A percentile compares a stretch with the other conserved stretches of the same genome.
Conservation (phyloP, 1,140 invertebrate species). For the Zaprionus camerounensis region DNA sequence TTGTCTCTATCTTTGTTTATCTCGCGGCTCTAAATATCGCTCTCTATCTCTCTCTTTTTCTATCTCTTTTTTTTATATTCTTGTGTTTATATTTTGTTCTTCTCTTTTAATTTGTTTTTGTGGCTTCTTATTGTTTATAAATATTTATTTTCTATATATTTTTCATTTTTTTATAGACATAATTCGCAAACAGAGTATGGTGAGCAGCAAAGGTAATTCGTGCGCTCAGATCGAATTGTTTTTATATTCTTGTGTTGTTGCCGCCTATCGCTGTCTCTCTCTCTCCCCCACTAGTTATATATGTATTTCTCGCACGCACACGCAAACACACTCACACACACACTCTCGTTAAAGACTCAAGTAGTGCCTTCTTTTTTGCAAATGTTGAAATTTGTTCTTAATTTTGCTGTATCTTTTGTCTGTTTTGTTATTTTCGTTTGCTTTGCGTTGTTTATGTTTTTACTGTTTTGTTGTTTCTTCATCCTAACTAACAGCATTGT, state of each 20-base stretch:
- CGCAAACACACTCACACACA: not conserved
- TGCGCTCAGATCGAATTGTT: slow-evolving; percentile 36
- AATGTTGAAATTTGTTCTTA: slow-evolving; percentile 9
- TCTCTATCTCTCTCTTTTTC: slow-evolving; percentile 12
- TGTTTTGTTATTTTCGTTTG: not conserved
- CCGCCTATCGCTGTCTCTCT: slow-evolving; percentile 2
- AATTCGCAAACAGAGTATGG: slow-evolving; percentile 84
- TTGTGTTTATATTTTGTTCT: slow-evolving; percentile 23
- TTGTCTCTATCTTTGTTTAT: not conserved
- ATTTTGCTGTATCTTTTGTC: not conserved
- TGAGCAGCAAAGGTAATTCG: slow-evolving; percentile 75
- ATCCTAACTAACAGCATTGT: not conserved
- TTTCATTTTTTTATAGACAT: slow-evolving; percentile 83
- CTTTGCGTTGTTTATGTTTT: slow-evolving; percentile 14
- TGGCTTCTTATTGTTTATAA: slow-evolving; percentile 27
- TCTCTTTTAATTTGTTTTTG: slow-evolving; percentile 18
- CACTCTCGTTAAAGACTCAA: not conserved
- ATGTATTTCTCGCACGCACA: not conserved
- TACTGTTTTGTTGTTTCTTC: not conserved
- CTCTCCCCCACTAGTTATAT: not conserved
- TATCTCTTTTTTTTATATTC: slow-evolving; percentile 16
- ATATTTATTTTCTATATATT: slow-evolving; percentile 63
- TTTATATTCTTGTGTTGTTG: slow-evolving; percentile 34
- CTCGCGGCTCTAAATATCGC: slow-evolving; percentile 1
- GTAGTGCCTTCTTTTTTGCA: not conserved